Percentiles rank a stretch among this genome's conserved stretches.
These are phyloP conservation scores for Phenacoccus solenopsis DNA, from an alignment of 1,140 invertebrate genomes.

Conservation along the genomic window DNA sequence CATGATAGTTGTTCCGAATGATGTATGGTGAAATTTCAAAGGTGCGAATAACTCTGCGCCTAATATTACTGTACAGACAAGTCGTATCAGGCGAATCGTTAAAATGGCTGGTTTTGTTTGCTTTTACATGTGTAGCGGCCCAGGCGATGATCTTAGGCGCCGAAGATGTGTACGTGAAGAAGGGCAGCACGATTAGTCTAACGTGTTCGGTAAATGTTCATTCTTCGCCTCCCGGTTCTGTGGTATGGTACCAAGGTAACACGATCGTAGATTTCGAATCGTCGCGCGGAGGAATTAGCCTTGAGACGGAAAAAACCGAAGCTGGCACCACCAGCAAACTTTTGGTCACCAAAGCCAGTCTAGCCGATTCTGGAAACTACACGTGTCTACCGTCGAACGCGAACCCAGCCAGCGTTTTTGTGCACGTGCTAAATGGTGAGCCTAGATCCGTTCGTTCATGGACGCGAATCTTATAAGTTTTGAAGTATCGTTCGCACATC, in stretches of 20 bases:
- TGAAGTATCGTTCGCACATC: neutral
- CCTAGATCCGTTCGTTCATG: neutral
- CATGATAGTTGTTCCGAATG: no score
- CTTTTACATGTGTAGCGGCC: conserved; percentile 47
- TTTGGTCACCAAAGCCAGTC: conserved; percentile 69
- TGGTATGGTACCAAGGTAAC: conserved; percentile 67
- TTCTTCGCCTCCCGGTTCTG: conserved; percentile 63
- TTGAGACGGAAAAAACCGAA: conserved; percentile 83
- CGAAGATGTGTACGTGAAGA: conserved; percentile 78
- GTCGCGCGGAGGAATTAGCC: conserved; percentile 61
- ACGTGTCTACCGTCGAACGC: conserved; percentile 77
- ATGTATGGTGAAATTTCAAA: no score
- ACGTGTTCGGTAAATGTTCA: conserved; percentile 78
- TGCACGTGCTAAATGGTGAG: conserved; percentile 82
- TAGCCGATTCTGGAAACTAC: conserved; percentile 78
- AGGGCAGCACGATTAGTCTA: conserved; percentile 77
- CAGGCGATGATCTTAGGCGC: conserved; percentile 72
- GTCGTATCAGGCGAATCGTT: no score
- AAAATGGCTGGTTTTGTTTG: conserved; percentile 12
- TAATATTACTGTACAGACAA: no score
- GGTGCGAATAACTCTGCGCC: no score
- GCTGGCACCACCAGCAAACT: conserved; percentile 76
- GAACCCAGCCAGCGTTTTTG: conserved; percentile 68
- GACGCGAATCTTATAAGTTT: neutral
- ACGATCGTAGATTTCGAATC: conserved; percentile 74